Evolutionary conservation across 2,888 invertebrate genomes (phyloP).

Genomic region (Mythimna lalbum): DNA sequence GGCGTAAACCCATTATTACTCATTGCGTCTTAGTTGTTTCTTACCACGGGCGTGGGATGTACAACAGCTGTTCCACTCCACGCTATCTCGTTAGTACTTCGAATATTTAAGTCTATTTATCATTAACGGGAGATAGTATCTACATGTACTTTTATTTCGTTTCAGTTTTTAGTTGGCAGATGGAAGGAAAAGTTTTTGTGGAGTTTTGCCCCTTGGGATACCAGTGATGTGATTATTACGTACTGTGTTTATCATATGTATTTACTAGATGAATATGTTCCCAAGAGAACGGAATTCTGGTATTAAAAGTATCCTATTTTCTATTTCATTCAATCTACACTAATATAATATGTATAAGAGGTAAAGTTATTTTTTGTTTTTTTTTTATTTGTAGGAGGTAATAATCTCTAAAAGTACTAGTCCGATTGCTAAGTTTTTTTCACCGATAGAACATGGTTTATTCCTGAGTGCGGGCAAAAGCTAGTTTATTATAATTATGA

Average conservation of each 20-base stretch:
- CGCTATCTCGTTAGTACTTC: conserved; percentile 20
- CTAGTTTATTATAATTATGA: too few relatives aligned
- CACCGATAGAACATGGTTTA: too few relatives aligned
- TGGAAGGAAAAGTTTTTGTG: neutral
- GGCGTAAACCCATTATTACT: conserved; percentile 43
- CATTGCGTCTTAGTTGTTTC: conserved; percentile 53
- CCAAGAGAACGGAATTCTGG: too few relatives aligned
- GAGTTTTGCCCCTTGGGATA: neutral
- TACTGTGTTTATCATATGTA: neutral
- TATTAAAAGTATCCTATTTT: too few relatives aligned
- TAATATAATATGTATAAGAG: too few relatives aligned
- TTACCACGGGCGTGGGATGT: conserved; percentile 45
- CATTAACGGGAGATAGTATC: neutral
- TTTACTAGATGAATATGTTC: too few relatives aligned
- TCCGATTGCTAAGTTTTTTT: too few relatives aligned
- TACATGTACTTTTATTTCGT: neutral
- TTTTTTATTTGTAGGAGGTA: too few relatives aligned
- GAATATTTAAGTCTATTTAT: conserved; percentile 37
- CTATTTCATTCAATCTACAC: too few relatives aligned
- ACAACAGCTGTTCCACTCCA: conserved; percentile 43
- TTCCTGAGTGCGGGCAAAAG: too few relatives aligned
- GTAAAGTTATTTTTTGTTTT: too few relatives aligned
- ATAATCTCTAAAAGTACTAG: too few relatives aligned
- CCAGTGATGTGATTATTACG: neutral
- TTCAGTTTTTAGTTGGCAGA: neutral